Conservation (phyloP, 2,888 invertebrate species). For the Micropterix aruncella region DNA sequence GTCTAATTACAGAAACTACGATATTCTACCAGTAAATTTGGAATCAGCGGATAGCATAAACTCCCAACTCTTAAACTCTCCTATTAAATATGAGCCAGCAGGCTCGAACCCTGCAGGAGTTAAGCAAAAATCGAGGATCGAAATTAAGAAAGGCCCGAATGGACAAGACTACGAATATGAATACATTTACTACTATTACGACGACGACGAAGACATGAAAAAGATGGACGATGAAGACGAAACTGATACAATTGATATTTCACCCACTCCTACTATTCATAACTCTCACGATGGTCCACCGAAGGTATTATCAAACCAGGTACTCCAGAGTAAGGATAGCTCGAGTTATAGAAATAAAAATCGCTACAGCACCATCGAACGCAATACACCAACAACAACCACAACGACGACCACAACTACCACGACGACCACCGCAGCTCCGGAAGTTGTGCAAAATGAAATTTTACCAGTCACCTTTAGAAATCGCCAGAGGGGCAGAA, state of each 20-base stretch:
- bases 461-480: constrained; percentile 38
- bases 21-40: constrained; percentile 34
- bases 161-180: constrained; percentile 87
- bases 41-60: constrained; percentile 37
- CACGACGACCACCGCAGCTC: constrained; percentile 26
- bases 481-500: constrained; percentile 35
- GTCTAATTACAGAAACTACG: constrained; percentile 25
- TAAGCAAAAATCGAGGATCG: constrained; percentile 55
- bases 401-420: constrained; percentile 25
- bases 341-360: constrained; percentile 28
- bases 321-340: constrained; percentile 23
- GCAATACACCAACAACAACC: constrained; percentile 23
- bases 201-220: constrained; percentile 58
- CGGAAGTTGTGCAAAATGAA: constrained; percentile 49
- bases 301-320: constrained; percentile 31
- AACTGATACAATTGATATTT: not conserved
- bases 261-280: constrained; percentile 19
- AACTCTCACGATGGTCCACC: constrained; percentile 49
- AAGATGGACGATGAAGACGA: constrained; percentile 19
- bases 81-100: constrained; percentile 43
- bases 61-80: constrained; percentile 31
- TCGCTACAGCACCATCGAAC: constrained; percentile 41
- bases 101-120: constrained; percentile 41
- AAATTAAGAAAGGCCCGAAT: constrained; percentile 79
- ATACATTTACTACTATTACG: constrained; percentile 83